phyloP scores from a whole-genome alignment of 2,113 vertebrate genomes.

The Mandrillus leucophaeus region DNA sequence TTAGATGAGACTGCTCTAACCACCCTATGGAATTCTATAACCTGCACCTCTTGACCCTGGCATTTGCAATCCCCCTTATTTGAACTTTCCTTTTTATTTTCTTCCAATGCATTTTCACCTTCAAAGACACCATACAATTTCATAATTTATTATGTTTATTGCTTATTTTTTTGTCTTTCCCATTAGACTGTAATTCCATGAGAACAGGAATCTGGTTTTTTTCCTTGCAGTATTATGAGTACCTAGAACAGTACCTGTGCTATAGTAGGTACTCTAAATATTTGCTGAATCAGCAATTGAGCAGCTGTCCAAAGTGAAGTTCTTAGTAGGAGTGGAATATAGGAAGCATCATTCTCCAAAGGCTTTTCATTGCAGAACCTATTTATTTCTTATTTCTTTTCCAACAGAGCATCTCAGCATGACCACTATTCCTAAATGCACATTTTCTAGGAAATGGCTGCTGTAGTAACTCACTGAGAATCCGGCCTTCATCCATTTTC shows the following conservation, averaged over 20 bases:
- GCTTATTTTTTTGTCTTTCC: background rate
- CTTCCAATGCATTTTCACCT: background rate
- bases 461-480: background rate
- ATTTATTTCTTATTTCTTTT: constrained; percentile 49
- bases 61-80: background rate
- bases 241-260: background rate
- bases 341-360: background rate
- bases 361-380: background rate
- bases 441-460: constrained; percentile 56
- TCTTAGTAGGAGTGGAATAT: background rate
- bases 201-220: background rate
- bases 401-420: constrained; percentile 42
- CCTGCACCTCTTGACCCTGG: background rate
- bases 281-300: background rate
- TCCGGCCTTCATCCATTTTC: constrained; percentile 9
- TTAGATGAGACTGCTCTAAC: background rate
- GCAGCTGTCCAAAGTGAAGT: background rate
- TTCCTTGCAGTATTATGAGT: too few relatives aligned
- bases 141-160: background rate
- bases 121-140: background rate
- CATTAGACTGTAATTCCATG: background rate
- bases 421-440: background rate
- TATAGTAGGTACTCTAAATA: background rate
- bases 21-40: background rate
- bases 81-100: background rate